Evolutionary conservation across 2,113 vertebrate genomes (phyloP).

Genomic region (Brachypodius melanocephalos): DNA sequence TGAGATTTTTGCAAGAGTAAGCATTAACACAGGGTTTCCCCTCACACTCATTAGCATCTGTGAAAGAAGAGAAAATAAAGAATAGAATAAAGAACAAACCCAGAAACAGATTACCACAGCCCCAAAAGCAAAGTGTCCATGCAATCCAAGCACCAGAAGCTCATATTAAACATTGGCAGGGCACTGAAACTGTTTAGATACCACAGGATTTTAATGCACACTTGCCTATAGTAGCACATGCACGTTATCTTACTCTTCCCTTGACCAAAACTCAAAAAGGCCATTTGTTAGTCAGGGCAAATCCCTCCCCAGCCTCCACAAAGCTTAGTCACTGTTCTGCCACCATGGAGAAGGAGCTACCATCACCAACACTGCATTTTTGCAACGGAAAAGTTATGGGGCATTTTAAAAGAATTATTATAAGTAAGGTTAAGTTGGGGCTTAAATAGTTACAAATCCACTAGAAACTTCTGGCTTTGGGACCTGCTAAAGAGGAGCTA

Average conservation of each 20-base stretch:
- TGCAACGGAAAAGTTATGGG: background rate
- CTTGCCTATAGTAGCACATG: background rate
- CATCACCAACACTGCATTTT: slow-evolving; percentile 34
- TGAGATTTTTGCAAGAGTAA: slow-evolving; percentile 99
- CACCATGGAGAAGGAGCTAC: slow-evolving; percentile 26
- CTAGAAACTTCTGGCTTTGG: background rate
- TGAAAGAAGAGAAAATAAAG: slow-evolving; percentile 80
- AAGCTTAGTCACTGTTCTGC: slow-evolving; percentile 19
- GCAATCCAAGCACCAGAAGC: slow-evolving; percentile 49
- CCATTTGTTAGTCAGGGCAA: slow-evolving; percentile 29
- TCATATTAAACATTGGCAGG: background rate
- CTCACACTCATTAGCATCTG: slow-evolving; percentile 96
- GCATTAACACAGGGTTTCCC: slow-evolving; percentile 92
- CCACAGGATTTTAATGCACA: background rate
- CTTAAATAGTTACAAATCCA: background rate
- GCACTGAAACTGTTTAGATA: background rate
- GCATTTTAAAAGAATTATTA: background rate
- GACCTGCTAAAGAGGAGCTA: background rate
- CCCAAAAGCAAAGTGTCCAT: slow-evolving; percentile 56
- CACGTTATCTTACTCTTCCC: background rate
- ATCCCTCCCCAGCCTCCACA: background rate
- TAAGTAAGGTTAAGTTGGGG: background rate
- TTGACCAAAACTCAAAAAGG: background rate
- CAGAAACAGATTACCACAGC: slow-evolving; percentile 50
- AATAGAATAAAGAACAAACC: slow-evolving; percentile 70